A percentile compares a stretch with the other conserved stretches of the same genome.
These are phyloP conservation scores for Cerceris rybyensis DNA, from an alignment of 2,888 invertebrate species.

Conservation along the genomic window DNA sequence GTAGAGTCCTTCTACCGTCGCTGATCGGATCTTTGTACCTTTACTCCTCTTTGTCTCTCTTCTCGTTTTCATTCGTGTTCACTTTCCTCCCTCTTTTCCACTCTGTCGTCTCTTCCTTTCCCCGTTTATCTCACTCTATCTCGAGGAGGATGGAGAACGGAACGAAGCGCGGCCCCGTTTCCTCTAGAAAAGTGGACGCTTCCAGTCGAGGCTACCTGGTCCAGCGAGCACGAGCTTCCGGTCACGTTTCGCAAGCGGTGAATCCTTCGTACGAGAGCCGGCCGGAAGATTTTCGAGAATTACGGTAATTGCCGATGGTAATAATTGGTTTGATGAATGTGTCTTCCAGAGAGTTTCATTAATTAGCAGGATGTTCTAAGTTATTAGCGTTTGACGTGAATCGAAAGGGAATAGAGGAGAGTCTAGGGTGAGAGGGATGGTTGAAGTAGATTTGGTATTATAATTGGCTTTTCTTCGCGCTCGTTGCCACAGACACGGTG, in stretches of 20 bases:
- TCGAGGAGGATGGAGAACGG: conserved; percentile 33
- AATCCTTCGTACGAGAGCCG: conserved; percentile 30
- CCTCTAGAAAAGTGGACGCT: conserved; percentile 74
- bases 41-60: conserved; percentile 28
- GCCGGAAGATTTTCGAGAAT: conserved; percentile 18
- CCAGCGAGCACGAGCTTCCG: conserved; percentile 73
- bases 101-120: conserved; percentile 31
- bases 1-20: conserved; percentile 44
- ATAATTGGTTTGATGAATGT: conserved; percentile 42
- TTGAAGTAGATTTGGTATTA: too few relatives aligned
- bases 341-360: conserved; percentile 28
- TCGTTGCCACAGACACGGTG: too few relatives aligned
- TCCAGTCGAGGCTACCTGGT: conserved; percentile 67
- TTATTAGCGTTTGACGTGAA: not conserved
- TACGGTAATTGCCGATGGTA: conserved; percentile 44
- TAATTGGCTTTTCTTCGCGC: too few relatives aligned
- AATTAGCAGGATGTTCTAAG: conserved; percentile 18
- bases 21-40: conserved; percentile 56
- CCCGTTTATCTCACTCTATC: conserved; percentile 11
- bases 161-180: conserved; percentile 58
- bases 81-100: conserved; percentile 3
- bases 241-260: conserved; percentile 56
- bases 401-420: too few relatives aligned
- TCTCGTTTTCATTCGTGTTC: not conserved
- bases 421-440: too few relatives aligned